These are phyloP conservation scores for Thymelicus sylvestris DNA, from an alignment of 2,888 invertebrate species.

Conservation along the genomic window DNA sequence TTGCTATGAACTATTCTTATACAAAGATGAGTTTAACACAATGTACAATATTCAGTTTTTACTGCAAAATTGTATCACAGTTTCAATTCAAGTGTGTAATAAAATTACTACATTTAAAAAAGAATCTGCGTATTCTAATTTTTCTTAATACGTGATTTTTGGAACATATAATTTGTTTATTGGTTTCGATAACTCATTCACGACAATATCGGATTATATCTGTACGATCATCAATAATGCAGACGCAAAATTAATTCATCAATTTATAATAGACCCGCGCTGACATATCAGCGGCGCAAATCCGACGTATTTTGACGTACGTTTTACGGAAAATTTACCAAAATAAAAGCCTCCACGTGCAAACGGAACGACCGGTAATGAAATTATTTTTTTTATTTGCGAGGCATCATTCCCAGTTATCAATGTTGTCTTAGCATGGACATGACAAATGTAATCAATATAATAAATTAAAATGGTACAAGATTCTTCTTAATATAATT, in stretches of 20 bases:
- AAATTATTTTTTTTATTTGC: constrained; percentile 60
- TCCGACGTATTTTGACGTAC: constrained; percentile 50
- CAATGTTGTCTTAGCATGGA: constrained; percentile 47
- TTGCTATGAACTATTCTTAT: too few species aligned
- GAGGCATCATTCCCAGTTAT: constrained; percentile 39
- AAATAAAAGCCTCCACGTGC: constrained; percentile 64
- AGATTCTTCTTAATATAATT: too few species aligned
- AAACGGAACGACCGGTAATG: constrained; percentile 64
- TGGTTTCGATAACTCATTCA: neutral
- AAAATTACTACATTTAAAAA: too few species aligned
- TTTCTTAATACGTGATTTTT: too few species aligned
- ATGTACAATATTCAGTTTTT: too few species aligned
- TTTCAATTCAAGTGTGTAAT: too few species aligned
- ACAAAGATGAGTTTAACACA: too few species aligned
- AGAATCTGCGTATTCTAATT: too few species aligned
- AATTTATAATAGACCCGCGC: constrained; percentile 52
- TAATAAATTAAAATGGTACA: too few species aligned
- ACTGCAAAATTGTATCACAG: too few species aligned
- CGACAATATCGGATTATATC: neutral
- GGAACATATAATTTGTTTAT: too few species aligned
- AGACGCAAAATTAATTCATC: constrained; percentile 47
- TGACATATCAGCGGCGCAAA: constrained; percentile 44
- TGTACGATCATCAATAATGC: neutral
- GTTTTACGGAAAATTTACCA: constrained; percentile 50
- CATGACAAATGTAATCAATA: constrained; percentile 32